Conservation (phyloP, 23 tunicate species). For the Botrylloides violaceus region DNA sequence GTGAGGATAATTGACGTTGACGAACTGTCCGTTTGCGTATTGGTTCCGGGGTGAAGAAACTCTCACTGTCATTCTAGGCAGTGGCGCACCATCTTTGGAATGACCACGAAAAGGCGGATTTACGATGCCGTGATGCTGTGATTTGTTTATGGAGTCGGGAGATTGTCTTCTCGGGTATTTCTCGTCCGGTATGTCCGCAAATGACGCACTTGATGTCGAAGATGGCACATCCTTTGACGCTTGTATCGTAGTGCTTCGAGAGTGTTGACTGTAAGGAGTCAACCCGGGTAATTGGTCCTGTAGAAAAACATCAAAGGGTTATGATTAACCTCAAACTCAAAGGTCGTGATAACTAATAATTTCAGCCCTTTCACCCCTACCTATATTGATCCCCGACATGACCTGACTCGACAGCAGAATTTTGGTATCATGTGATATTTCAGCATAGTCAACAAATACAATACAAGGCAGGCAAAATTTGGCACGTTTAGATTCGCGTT, state of each 20-base stretch:
- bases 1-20: not conserved
- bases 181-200: not conserved
- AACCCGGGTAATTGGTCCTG: constrained; percentile 25
- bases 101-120: not conserved
- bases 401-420: too few species aligned
- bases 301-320: too few species aligned
- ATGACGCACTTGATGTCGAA: not conserved
- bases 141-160: not conserved
- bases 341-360: too few species aligned
- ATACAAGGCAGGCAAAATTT: too few species aligned
- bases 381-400: too few species aligned
- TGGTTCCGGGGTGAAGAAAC: constrained; percentile 6
- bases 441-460: too few species aligned
- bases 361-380: too few species aligned
- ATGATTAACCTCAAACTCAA: too few species aligned
- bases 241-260: not conserved
- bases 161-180: not conserved
- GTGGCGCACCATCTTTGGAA: constrained; percentile 15
- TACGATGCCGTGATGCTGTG: not conserved
- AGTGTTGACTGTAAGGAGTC: constrained; percentile 17
- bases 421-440: too few species aligned
- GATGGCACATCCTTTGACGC: not conserved
- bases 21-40: not conserved
- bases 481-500: too few species aligned
- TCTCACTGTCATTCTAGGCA: constrained; percentile 20